phyloP scores from a whole-genome alignment of 2,888 invertebrate species.

The Sinotaia quadrata region DNA sequence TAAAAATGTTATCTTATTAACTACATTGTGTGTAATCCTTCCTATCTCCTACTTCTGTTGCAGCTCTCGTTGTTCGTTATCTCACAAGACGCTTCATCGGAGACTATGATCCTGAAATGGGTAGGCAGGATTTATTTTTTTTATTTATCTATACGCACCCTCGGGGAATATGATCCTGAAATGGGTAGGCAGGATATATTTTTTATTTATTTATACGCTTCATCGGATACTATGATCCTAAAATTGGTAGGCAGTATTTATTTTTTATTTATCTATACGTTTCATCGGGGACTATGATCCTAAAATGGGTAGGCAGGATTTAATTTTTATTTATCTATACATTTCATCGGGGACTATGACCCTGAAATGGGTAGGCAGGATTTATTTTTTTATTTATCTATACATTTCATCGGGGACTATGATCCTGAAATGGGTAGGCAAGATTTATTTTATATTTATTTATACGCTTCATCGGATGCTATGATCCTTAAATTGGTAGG shows the following conservation, averaged over 20 bases:
- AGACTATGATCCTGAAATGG: constrained; percentile 59
- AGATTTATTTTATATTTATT: constrained; percentile 58
- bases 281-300: constrained; percentile 63
- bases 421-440: too few relatives aligned
- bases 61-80: constrained; percentile 60
- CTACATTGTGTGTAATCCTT: background rate
- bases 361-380: too few relatives aligned
- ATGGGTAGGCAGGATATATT: too few relatives aligned
- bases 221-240: too few relatives aligned
- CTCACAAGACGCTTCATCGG: constrained; percentile 58
- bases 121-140: constrained; percentile 36
- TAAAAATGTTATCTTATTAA: too few relatives aligned
- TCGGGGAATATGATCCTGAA: background rate
- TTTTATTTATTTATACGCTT: too few relatives aligned
- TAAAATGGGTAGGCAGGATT: constrained; percentile 46
- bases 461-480: constrained; percentile 58
- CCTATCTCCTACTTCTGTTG: constrained; percentile 19
- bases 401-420: too few relatives aligned
- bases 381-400: too few relatives aligned
- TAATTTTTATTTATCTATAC: too few relatives aligned
- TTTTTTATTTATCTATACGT: constrained; percentile 53
- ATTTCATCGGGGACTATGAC: background rate
- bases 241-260: too few relatives aligned
- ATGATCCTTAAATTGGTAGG: constrained; percentile 58
- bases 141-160: too few relatives aligned